Conservation (phyloP, 2,113 vertebrate species). For the Hystrix cristata region DNA sequence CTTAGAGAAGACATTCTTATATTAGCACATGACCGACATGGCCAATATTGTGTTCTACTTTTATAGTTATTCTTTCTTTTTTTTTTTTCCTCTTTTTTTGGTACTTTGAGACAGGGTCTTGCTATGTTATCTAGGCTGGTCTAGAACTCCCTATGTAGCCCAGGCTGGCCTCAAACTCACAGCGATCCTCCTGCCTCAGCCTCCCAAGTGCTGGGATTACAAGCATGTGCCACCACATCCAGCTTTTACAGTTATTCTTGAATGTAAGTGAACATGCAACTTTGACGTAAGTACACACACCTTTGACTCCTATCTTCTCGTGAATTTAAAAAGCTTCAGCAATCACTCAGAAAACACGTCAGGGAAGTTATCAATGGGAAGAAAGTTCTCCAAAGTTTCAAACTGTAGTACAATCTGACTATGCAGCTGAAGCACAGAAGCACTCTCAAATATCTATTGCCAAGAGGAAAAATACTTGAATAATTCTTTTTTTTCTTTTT, state of each 20-base stretch:
- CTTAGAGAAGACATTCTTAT: neutral
- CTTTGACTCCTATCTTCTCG: neutral
- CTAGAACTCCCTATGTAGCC: too few relatives aligned
- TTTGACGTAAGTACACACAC: neutral
- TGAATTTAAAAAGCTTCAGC: slow-evolving; percentile 37
- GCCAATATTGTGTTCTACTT: neutral
- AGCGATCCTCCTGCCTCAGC: too few relatives aligned
- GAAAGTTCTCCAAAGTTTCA: neutral
- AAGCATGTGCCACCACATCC: too few relatives aligned
- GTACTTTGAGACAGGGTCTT: too few relatives aligned
- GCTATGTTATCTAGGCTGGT: too few relatives aligned
- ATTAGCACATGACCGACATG: neutral
- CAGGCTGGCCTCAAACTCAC: too few relatives aligned
- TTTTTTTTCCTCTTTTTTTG: too few relatives aligned
- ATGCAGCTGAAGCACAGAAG: neutral
- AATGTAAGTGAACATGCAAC: slow-evolving; percentile 13
- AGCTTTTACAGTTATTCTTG: slow-evolving; percentile 38
- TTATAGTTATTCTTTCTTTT: slow-evolving; percentile 14
- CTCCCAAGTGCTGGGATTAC: too few relatives aligned
- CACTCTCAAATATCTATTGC: slow-evolving; percentile 13
- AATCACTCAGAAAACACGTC: slow-evolving; percentile 24
- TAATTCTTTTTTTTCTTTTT: too few relatives aligned
- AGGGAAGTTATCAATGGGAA: neutral
- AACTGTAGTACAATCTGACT: slow-evolving; percentile 23
- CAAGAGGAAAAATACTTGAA: neutral